Conservation (phyloP, 2,113 vertebrate genomes). For the Polyodon spathula region DNA sequence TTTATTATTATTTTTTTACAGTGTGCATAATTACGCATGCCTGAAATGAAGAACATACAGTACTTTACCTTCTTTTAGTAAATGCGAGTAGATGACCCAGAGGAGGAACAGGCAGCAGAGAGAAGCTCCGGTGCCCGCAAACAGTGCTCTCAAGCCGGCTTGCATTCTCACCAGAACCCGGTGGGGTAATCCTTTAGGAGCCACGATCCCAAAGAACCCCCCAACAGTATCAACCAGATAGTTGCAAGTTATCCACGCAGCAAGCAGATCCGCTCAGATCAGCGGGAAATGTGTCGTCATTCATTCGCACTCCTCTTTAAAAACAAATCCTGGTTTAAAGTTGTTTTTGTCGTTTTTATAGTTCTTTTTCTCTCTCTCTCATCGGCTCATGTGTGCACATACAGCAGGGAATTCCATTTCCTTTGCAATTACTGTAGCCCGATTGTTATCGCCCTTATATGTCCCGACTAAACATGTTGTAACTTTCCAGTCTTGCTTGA, state of each 20-base stretch:
- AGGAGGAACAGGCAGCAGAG: slow-evolving; percentile 70
- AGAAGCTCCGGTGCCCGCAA: slow-evolving; percentile 64
- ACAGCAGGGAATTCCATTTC: too few relatives aligned
- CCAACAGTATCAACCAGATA: slow-evolving; percentile 1
- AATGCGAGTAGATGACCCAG: slow-evolving; percentile 68
- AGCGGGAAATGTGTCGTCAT: too few relatives aligned
- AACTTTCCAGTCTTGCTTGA: too few relatives aligned
- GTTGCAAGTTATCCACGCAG: too few relatives aligned
- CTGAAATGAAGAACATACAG: slow-evolving; percentile 15
- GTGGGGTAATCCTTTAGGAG: slow-evolving; percentile 16
- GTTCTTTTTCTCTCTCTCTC: slow-evolving; percentile 1
- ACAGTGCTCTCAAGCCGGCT: slow-evolving; percentile 62
- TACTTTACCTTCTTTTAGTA: slow-evolving; percentile 69
- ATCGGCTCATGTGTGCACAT: too few relatives aligned
- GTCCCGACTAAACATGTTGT: too few relatives aligned
- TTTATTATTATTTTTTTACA: too few relatives aligned
- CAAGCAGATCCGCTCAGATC: too few relatives aligned
- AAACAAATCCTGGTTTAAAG: too few relatives aligned
- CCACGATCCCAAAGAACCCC: slow-evolving; percentile 1
- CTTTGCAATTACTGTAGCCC: too few relatives aligned
- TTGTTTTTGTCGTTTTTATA: not conserved
- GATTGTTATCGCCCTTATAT: too few relatives aligned
- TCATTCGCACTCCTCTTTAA: too few relatives aligned
- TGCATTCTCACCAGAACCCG: slow-evolving; percentile 54
- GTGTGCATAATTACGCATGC: not conserved